These are phyloP conservation scores for Bos taurus DNA, from an alignment of 2,113 vertebrate genomes.

Conservation along the genomic window ARS-UCD2.0 NW_020192292.1:1252001-1252500, in stretches of 20 bases:
- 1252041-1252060: not conserved
- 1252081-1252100: not conserved
- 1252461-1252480: not conserved
- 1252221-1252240: not conserved
- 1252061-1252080: not conserved
- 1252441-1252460: not conserved
- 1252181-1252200: not conserved
- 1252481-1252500: not conserved
- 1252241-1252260: not conserved
- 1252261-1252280: not conserved
- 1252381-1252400: not conserved
- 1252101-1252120: not conserved
- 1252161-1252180: not conserved
- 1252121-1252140: not conserved
- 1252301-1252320: not conserved
- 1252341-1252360: not conserved
- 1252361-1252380: not conserved
- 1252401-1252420: not conserved
- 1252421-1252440: too few relatives aligned
- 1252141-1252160: not conserved
- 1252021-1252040: not conserved
- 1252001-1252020: not conserved
- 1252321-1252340: not conserved
- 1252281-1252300: not conserved
- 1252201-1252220: not conserved